phyloP scores from a whole-genome alignment of 35 echinoderm and acorn worm genomes.

The Apostichopus japonicus region DNA sequence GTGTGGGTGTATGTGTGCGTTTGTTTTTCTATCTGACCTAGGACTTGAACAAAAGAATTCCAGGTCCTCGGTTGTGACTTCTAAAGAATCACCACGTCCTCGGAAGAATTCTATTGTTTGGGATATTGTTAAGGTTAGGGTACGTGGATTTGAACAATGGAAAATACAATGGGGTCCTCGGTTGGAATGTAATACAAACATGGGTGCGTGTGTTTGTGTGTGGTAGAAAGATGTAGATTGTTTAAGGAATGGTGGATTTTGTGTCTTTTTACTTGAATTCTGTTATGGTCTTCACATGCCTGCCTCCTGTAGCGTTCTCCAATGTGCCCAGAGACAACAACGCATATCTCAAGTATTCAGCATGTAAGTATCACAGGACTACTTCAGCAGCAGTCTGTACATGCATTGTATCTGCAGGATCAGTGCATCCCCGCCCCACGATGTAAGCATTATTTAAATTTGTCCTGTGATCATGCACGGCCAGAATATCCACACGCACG shows the following conservation, averaged over 20 bases:
- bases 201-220: no score
- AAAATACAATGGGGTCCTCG: no score
- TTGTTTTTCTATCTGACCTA: no score
- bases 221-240: neutral
- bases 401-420: constrained; percentile 8
- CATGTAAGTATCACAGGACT: constrained; percentile 50
- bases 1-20: no score
- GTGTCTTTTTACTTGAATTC: neutral
- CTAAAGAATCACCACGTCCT: no score
- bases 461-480: constrained; percentile 39
- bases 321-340: constrained; percentile 71
- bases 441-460: constrained; percentile 1
- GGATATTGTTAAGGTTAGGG: no score
- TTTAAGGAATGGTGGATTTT: neutral
- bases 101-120: no score
- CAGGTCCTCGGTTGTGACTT: no score
- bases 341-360: constrained; percentile 72
- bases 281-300: constrained; percentile 56
- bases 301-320: constrained; percentile 65
- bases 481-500: neutral
- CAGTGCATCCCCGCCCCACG: neutral
- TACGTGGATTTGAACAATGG: no score
- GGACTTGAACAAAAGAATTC: no score
- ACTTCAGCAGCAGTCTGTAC: neutral
- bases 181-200: no score